Conservation (phyloP, 2,113 vertebrate genomes). For the Phyllostomus discolor region DNA sequence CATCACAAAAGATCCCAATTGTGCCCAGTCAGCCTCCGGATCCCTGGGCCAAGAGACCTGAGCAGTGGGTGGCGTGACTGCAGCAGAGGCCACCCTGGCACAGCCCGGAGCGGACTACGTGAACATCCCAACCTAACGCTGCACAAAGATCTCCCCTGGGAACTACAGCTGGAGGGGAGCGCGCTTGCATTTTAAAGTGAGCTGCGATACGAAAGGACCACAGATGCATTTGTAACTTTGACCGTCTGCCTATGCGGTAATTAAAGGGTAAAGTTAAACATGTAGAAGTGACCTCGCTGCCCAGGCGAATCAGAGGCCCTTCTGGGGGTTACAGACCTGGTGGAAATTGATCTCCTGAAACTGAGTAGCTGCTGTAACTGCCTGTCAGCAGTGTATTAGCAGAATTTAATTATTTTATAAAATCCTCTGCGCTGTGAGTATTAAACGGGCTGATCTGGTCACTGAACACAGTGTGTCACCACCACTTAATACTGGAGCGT, state of each 20-base stretch:
- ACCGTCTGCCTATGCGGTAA: not conserved
- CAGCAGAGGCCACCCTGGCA: not conserved
- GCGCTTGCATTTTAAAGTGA: not conserved
- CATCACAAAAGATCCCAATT: conserved; percentile 9
- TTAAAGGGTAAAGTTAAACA: conserved; percentile 3
- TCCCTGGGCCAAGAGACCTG: not conserved
- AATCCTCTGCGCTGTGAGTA: not conserved
- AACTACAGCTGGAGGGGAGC: not conserved
- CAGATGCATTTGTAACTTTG: not conserved
- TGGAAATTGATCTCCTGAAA: not conserved
- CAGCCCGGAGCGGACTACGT: not conserved
- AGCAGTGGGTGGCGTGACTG: not conserved
- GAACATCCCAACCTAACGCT: not conserved
- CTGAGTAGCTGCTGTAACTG: not conserved
- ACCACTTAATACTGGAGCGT: not conserved
- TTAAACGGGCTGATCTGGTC: not conserved
- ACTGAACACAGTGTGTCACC: not conserved
- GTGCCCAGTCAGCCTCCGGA: conserved; percentile 22
- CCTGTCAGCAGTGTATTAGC: not conserved
- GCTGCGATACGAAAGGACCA: not conserved
- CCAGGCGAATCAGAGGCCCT: not conserved
- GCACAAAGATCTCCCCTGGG: not conserved
- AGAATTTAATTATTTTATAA: not conserved
- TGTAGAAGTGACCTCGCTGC: not conserved
- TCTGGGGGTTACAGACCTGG: not conserved